phyloP scores from a whole-genome alignment of 2,113 vertebrate species.

The Cathartes aura region DNA sequence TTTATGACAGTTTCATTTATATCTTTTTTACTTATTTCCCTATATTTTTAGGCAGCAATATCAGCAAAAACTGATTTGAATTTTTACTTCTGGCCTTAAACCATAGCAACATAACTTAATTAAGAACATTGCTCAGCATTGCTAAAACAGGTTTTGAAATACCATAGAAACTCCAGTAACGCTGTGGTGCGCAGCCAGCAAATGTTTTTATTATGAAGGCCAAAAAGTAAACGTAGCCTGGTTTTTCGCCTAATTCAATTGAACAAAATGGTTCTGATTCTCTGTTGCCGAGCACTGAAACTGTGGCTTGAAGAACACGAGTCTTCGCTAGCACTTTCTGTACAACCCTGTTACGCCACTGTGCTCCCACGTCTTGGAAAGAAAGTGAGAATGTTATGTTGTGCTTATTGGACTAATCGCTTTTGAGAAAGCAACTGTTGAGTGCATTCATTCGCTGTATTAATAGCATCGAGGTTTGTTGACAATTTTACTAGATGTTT shows the following conservation, averaged over 20 bases:
- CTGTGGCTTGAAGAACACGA: neutral
- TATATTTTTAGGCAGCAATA: slow-evolving; percentile 31
- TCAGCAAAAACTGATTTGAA: slow-evolving; percentile 20
- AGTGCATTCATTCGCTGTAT: neutral
- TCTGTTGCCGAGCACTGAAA: neutral
- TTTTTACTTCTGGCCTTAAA: slow-evolving; percentile 60
- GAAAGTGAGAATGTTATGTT: neutral
- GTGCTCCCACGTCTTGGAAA: neutral
- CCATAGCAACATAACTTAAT: neutral
- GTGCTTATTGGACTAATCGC: neutral
- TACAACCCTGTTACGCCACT: neutral
- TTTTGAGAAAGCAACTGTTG: neutral
- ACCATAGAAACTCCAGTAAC: neutral
- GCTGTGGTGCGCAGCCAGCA: neutral
- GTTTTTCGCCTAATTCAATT: neutral
- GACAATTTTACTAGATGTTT: slow-evolving; percentile 37
- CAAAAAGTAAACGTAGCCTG: neutral
- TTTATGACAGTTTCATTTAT: slow-evolving; percentile 25
- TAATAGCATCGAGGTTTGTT: neutral
- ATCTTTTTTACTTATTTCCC: slow-evolving; percentile 49
- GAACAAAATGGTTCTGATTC: neutral
- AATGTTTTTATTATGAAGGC: neutral
- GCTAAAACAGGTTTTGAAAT: neutral
- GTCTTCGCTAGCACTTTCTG: neutral
- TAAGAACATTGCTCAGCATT: neutral